Evolutionary conservation across 2,113 vertebrate genomes (phyloP).

Genomic region (Gymnocephalus cernua): DNA sequence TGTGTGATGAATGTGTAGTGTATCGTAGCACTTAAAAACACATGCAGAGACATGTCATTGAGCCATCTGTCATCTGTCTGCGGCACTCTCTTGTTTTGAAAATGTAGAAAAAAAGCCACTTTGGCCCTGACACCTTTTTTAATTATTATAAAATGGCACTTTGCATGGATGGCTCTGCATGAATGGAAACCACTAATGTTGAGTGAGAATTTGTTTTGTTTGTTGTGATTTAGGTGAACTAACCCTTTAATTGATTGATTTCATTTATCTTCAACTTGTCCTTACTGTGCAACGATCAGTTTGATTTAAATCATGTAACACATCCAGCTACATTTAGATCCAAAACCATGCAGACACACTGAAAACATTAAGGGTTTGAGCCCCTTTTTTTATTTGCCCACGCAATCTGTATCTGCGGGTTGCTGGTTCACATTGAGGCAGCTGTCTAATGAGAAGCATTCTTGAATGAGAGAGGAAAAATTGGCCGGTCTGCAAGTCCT

Average conservation of each 20-base stretch:
- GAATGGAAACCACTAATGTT: neutral
- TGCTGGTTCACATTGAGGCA: conserved; percentile 54
- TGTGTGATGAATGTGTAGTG: conserved; percentile 4
- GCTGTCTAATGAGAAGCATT: conserved; percentile 77
- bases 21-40: neutral
- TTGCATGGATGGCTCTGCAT: neutral
- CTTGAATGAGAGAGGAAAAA: conserved; percentile 51
- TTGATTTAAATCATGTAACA: conserved; percentile 39
- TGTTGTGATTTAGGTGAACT: neutral
- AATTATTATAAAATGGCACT: neutral
- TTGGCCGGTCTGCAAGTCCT: conserved; percentile 67
- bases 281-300: neutral
- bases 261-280: neutral
- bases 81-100: neutral
- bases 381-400: conserved; percentile 33
- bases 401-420: conserved; percentile 62
- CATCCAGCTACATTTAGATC: conserved; percentile 23
- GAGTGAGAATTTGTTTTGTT: neutral
- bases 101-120: neutral
- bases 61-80: neutral
- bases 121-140: neutral
- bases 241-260: neutral
- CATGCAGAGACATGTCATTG: neutral
- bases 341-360: conserved; percentile 37
- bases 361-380: conserved; percentile 57